These are phyloP conservation scores for Anser brachyrhynchus DNA, from an alignment of 2,113 vertebrate genomes.

Conservation along the genomic window DNA sequence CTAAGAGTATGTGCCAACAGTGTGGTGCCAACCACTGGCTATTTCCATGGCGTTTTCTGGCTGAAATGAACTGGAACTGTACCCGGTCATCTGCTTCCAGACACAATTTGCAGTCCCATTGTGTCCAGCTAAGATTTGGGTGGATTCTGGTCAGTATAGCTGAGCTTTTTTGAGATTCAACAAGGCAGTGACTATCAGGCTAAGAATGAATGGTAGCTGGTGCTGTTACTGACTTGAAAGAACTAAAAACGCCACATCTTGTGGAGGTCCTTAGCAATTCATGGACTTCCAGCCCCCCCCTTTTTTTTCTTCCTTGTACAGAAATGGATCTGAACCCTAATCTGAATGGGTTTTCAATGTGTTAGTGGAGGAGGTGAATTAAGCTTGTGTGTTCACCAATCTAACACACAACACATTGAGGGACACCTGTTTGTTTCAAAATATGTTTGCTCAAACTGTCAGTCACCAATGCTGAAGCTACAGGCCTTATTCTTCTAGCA, in stretches of 20 bases:
- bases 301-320: neutral
- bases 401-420: neutral
- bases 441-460: neutral
- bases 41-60: rapidly evolving
- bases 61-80: neutral
- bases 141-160: neutral
- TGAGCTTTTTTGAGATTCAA: neutral
- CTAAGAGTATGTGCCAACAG: neutral
- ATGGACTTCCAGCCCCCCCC: neutral
- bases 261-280: neutral
- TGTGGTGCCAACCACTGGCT: neutral
- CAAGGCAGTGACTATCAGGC: neutral
- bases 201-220: neutral
- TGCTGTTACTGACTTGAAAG: neutral
- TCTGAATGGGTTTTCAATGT: neutral
- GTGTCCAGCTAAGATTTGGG: neutral
- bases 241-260: neutral
- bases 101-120: neutral
- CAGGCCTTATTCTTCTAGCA: neutral
- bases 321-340: neutral
- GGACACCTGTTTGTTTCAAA: neutral
- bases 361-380: neutral
- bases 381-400: too few species aligned
- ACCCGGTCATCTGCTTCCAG: neutral
- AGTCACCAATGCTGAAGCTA: neutral